Conservation (phyloP, 2,888 invertebrate genomes). For the Gymnocheta viridis region DNA sequence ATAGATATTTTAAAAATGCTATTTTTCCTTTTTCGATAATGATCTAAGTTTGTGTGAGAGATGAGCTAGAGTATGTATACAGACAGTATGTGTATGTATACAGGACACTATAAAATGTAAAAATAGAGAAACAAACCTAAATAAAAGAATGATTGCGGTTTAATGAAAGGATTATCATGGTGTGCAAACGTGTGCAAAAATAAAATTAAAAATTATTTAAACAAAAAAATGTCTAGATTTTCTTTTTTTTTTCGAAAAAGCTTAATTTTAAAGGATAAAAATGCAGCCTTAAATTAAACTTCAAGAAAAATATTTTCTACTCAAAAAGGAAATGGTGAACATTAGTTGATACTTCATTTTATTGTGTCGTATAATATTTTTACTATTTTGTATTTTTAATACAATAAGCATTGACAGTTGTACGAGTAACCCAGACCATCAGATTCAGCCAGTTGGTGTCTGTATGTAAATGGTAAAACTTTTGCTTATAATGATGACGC, state of each 20-base stretch:
- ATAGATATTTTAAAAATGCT: conserved; percentile 67
- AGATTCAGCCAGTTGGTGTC: conserved; percentile 35
- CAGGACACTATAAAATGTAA: conserved; percentile 15
- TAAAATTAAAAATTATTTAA: conserved; percentile 45
- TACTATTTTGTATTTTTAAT: neutral
- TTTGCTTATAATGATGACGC: conserved; percentile 62
- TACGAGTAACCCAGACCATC: conserved; percentile 10
- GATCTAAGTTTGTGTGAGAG: conserved; percentile 1
- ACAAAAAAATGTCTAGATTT: neutral
- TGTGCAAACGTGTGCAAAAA: conserved; percentile 67
- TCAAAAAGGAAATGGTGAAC: neutral
- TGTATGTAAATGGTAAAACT: conserved; percentile 68
- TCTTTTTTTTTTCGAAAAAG: neutral
- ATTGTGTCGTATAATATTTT: neutral
- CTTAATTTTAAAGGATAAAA: neutral
- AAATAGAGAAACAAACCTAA: conserved; percentile 20
- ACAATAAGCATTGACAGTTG: conserved; percentile 5
- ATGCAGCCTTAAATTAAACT: neutral
- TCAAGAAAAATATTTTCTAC: neutral
- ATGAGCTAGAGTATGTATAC: neutral
- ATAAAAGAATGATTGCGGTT: conserved; percentile 68
- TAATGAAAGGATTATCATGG: conserved; percentile 68
- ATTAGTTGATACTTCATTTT: conserved; percentile 4
- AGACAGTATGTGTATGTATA: too few relatives aligned
- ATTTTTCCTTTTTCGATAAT: conserved; percentile 28